phyloP scores from a whole-genome alignment of 2,797 vertebrate species.

The Adelosebastes latens region DNA sequence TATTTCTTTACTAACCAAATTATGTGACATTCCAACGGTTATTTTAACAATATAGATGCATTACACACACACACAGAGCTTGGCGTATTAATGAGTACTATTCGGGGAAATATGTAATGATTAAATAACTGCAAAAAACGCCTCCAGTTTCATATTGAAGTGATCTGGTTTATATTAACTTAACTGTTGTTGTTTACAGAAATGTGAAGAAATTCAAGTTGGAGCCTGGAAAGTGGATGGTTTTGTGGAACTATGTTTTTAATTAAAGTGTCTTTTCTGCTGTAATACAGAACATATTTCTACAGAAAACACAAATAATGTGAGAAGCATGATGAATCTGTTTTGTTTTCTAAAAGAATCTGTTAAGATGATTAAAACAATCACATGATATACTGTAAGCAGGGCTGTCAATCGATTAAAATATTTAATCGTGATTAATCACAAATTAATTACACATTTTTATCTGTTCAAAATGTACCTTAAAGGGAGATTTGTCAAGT shows the following conservation, averaged over 20 bases:
- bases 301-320: neutral
- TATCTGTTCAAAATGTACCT: no score
- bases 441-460: no score
- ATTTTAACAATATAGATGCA: neutral
- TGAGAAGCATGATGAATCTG: neutral
- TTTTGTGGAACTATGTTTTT: conserved; percentile 6
- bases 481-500: no score
- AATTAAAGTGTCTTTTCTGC: conserved; percentile 22
- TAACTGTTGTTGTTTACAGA: neutral
- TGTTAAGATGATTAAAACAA: no score
- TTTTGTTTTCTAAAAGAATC: conserved; percentile 9
- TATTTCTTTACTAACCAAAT: neutral
- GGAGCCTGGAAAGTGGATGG: neutral
- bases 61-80: neutral
- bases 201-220: neutral
- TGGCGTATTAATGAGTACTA: neutral
- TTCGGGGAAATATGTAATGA: neutral
- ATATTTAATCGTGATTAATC: no score
- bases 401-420: no score
- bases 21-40: neutral
- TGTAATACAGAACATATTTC: conserved; percentile 33
- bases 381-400: no score
- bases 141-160: neutral
- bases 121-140: neutral
- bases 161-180: neutral